These are phyloP conservation scores for Tychaedon coryphoeus DNA, from an alignment of 2,113 vertebrate species.

Conservation along the genomic window DNA sequence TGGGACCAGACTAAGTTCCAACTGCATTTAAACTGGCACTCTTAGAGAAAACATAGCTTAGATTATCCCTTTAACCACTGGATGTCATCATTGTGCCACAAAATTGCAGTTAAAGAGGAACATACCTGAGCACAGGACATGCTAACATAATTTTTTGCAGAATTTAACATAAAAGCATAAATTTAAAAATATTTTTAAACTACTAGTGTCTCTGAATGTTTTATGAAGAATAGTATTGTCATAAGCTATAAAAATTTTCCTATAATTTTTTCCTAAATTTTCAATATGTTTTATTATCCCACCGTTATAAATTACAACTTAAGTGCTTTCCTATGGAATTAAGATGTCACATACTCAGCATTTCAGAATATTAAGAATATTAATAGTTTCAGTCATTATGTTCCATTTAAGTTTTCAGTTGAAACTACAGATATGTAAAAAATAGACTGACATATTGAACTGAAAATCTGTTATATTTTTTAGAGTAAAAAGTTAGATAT, in stretches of 20 bases:
- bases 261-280: too few species aligned
- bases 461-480: not conserved
- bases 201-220: not conserved
- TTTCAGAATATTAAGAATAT: not conserved
- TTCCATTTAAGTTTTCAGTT: not conserved
- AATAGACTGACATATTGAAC: not conserved
- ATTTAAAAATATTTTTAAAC: not conserved
- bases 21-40: not conserved
- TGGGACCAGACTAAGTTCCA: not conserved
- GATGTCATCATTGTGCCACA: constrained; percentile 56
- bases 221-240: not conserved
- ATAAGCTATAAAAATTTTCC: not conserved
- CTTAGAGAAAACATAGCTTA: not conserved
- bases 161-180: not conserved
- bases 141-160: not conserved
- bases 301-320: not conserved
- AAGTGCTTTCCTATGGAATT: not conserved
- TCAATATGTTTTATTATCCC: not conserved
- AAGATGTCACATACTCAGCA: not conserved
- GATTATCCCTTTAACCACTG: constrained; percentile 47
- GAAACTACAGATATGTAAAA: not conserved
- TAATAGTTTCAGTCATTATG: not conserved
- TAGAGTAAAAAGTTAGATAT: not conserved
- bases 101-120: not conserved
- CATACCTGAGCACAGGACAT: not conserved